Base-by-base conservation (phyloP, 2,888 invertebrate genomes). In the Hirtodrosophila cameraria region DNA sequence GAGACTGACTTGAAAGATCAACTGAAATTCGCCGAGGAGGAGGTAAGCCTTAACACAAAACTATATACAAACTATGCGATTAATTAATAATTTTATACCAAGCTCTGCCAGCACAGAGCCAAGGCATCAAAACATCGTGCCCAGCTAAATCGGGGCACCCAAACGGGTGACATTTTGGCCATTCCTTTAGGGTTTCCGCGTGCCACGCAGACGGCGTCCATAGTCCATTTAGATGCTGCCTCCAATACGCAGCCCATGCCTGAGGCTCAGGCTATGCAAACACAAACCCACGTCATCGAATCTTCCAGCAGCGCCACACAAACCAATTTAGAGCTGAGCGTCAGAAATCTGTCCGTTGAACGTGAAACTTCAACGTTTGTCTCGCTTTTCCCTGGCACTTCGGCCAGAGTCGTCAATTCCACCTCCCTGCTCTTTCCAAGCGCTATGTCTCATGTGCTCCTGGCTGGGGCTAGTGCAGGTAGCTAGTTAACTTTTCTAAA, bases 1-100 rank as follows among this genome's bases (percentile, higher is more conserved):
- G 98, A 99, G 90, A 96, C 97, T 1, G 98, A 99, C 91, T 92
- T 98, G 11, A 93, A 97, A 50, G 98, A 99, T 90, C 98, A 99
- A 89, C 91, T 98, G 8, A 94, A 95, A 70, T 98, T 97, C 90
- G 95, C 97, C 9, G 98, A 98, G 90, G 97, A 97, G 91, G 98
- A 98, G 94, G 96, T 95, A 78, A 84, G 84, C 58, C 35, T 38
- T 1, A 3, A 9, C 0, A 7, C 4, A 6, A 42, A 48, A 3
- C 46, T 11, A 30, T 27, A 25, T 15, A 1, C n/a, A 23, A 13
- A 31, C 1, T 18, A 11, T n/a, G n/a, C 33, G 12, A 55, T 49
- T 63, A 69, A 75, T 63, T 16, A 48, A 38, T 63, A 61, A 61
- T 55, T 59, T 55, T 11, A 61, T 27, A 36, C 36, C 13, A 82